Evolutionary conservation across 2,888 invertebrate genomes (phyloP), one percentile per base, ranked within the genome.

Genomic region (Baccha elongata): DNA sequence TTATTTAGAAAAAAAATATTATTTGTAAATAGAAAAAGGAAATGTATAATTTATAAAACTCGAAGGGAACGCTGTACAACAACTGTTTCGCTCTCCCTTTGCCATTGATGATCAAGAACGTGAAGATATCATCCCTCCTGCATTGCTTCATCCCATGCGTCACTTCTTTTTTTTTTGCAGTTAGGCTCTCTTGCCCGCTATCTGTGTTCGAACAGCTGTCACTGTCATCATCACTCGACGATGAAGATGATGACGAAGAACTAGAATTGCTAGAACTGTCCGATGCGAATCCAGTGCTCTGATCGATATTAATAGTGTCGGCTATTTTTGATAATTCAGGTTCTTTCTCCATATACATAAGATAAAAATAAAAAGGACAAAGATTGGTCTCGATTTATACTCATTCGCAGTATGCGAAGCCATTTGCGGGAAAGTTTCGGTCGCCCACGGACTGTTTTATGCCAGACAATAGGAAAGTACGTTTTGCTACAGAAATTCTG

Each of bases 241-340:
- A 89, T 3, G 95, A 94, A n/a, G 96, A 96, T 64, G 95, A 95
- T 71, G 95, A 95, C 76, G 93, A 93, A 52, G 94, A 94, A 71
- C 93, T 94, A 1, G 94, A 94, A 86, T 96, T 97, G 86, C 97
- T 97, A 0, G 98, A 98, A 87, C 97, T 97, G 90, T 99, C 98
- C 0, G 98, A 98, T 29, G 97, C 98, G 58, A 98, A 94, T 13
- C 98, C 98, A 0, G 97, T 97, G 46, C 96, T 94, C 88, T 95
- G 94, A 87, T 93, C 95, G 69, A 98, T 92, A 91, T 98, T 98
- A 87, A 98, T 95, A n/a, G n/a, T n/a, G n/a, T n/a, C n/a, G n/a
- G n/a, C n/a, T n/a, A n/a, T n/a, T n/a, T n/a, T n/a, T n/a, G 86
- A 93, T 92, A 98, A 90, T 26, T 96, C 95, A 2, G 96, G 94